A percentile compares a stretch with the other conserved stretches of the same genome.
Conservation (phyloP, 1,140 invertebrate genomes). For the Drosophila kohkoa region DNA sequence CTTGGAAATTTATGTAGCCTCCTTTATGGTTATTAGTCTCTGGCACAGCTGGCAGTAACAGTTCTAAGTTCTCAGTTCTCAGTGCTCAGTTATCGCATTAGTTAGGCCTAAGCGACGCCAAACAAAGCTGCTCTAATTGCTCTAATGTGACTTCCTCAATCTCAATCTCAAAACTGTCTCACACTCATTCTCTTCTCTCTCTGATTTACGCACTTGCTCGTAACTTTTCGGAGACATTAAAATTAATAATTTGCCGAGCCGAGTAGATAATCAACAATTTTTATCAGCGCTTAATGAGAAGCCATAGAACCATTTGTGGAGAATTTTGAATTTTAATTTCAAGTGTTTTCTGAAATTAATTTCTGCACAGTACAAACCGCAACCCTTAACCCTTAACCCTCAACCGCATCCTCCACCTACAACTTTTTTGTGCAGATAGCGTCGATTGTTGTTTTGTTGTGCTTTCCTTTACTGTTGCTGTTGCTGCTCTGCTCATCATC, state of each 20-base stretch:
- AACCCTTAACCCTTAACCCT: conserved; percentile 78
- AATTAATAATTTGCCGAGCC: conserved; percentile 76
- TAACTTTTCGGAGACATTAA: conserved; percentile 61
- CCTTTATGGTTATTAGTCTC: conserved; percentile 77
- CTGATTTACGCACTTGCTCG: conserved; percentile 42
- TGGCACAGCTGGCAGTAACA: conserved; percentile 35
- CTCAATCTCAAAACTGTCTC: background rate
- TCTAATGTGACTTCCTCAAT: conserved; percentile 49
- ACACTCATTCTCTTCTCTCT: background rate
- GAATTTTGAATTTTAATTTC: conserved; percentile 77
- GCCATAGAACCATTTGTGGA: conserved; percentile 1
- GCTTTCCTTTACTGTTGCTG: conserved; percentile 21
- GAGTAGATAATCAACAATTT: conserved; percentile 56
- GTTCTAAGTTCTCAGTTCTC: background rate
- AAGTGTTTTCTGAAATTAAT: conserved; percentile 69
- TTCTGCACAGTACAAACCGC: conserved; percentile 54
- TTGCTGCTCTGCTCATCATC: conserved; percentile 71
- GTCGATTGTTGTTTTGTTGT: conserved; percentile 45
- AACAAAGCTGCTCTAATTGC: conserved; percentile 77
- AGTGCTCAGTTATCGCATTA: conserved; percentile 49
- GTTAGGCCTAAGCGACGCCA: conserved; percentile 64
- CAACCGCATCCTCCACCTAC: conserved; percentile 4
- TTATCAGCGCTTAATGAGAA: conserved; percentile 77
- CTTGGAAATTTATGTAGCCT: conserved; percentile 74
- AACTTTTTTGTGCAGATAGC: conserved; percentile 35